phyloP scores from a whole-genome alignment of 2,113 vertebrate genomes.

The Cromileptes altivelis region DNA sequence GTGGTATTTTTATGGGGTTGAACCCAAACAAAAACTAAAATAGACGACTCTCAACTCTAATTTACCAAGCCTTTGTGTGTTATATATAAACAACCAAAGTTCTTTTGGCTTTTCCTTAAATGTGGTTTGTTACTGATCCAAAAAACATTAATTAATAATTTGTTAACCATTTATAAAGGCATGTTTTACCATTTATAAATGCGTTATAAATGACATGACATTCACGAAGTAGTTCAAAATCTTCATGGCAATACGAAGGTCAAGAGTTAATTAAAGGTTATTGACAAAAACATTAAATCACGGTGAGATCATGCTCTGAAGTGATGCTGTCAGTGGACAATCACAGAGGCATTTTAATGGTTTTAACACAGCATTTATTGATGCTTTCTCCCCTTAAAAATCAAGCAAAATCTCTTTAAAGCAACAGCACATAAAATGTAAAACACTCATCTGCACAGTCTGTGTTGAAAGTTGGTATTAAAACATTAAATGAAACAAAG shows the following conservation, averaged over 20 bases:
- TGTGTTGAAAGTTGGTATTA: not conserved
- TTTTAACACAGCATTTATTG: constrained; percentile 25
- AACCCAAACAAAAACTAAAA: not conserved
- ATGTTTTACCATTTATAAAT: not conserved
- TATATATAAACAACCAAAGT: not conserved
- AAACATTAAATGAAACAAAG: not conserved
- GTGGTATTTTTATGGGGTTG: not conserved
- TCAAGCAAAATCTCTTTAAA: not conserved
- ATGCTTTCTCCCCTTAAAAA: not conserved
- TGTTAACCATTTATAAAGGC: no score
- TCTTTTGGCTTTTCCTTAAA: not conserved
- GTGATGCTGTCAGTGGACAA: constrained; percentile 7
- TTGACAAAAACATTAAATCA: not conserved
- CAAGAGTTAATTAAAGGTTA: constrained; percentile 2
- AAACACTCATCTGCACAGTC: not conserved
- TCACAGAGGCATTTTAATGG: constrained; percentile 25
- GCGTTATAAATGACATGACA: not conserved
- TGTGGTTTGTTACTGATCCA: not conserved
- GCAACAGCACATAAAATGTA: not conserved
- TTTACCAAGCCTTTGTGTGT: not conserved
- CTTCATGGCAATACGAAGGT: not conserved
- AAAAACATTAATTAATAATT: not conserved
- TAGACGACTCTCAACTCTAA: not conserved
- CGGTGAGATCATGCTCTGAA: not conserved
- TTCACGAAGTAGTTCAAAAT: not conserved